These are phyloP conservation scores for Theocolax elegans DNA, from an alignment of 1,140 invertebrate genomes.

Conservation along the genomic window DNA sequence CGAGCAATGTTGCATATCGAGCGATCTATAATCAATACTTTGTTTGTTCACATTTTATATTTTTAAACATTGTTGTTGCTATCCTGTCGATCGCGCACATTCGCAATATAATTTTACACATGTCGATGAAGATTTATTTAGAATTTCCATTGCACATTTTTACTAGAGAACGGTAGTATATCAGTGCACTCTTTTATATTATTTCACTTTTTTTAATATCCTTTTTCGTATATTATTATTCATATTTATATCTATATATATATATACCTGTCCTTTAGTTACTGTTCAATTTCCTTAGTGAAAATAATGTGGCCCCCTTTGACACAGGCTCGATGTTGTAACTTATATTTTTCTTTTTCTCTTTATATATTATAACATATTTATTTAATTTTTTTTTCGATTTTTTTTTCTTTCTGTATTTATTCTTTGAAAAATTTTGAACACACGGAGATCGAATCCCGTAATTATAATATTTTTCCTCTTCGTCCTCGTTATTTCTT, in stretches of 20 bases:
- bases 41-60: too few relatives aligned
- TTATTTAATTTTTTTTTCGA: not conserved
- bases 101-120: conserved; percentile 19
- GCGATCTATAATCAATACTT: too few relatives aligned
- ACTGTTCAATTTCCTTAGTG: conserved; percentile 50
- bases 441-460: not conserved
- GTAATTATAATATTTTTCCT: too few relatives aligned
- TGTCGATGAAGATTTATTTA: conserved; percentile 62
- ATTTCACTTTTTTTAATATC: not conserved
- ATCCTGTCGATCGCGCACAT: not conserved
- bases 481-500: too few relatives aligned
- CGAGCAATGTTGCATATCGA: conserved; percentile 64
- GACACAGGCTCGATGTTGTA: conserved; percentile 61
- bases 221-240: not conserved
- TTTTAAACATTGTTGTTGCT: too few relatives aligned
- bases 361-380: too few relatives aligned
- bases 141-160: conserved; percentile 60
- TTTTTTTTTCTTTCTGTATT: not conserved
- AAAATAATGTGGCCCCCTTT: conserved; percentile 64
- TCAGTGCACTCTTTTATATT: not conserved
- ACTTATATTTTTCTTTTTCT: conserved; percentile 36
- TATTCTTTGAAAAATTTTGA: not conserved
- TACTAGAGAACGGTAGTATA: not conserved
- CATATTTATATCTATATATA: too few relatives aligned
- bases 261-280: conserved; percentile 20